Evolutionary conservation across 2,797 vertebrate genomes (phyloP), one percentile per base, ranked within the genome.

Genomic region (Spheniscus humboldti): DNA sequence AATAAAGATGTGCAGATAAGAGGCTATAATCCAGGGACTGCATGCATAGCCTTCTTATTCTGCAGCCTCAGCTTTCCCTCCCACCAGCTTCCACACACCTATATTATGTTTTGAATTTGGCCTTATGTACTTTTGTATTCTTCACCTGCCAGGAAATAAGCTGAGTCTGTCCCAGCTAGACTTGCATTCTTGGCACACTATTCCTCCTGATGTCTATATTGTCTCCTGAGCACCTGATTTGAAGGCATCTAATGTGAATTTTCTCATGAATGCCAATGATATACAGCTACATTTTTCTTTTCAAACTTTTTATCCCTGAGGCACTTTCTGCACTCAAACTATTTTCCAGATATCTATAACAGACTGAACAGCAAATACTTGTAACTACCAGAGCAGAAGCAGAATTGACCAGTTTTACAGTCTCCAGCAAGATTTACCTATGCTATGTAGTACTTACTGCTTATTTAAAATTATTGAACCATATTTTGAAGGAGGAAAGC

Each of bases 191-290:
- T 92, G 96, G 96, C 97, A 96, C 94, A 96, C 78, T 63, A 3
- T 41, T 81, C 47, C 96, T 97, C 95, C 95, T 94, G 96, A 97
- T 97, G 97, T 97, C 95, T 97, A 67, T 80, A 57, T 92, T 96
- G 95, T 97, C 96, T 97, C 96, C 96, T 37, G 90, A 97, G 96
- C 92, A 96, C 91, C 93, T 96, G 96, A 92, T 97, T 94, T 95
- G 82, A 92, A 97, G 96, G 95, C 91, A 94, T 71, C 90, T 97
- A 96, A 97, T 93, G 92, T 66, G 96, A 96, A 92, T 97, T 97
- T 97, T 89, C 97, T 98, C 97, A 97, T 97, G 98, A 98, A 98
- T 98, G 95, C 78, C 97, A 97, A 96, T 98, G 97, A 97, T 85
- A 94, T 69, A 96, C 75, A 16, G 94, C 82, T 84, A 90, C 94